Conservation (phyloP, 1,140 invertebrate genomes). For the Drosophila pectinifera region DNA sequence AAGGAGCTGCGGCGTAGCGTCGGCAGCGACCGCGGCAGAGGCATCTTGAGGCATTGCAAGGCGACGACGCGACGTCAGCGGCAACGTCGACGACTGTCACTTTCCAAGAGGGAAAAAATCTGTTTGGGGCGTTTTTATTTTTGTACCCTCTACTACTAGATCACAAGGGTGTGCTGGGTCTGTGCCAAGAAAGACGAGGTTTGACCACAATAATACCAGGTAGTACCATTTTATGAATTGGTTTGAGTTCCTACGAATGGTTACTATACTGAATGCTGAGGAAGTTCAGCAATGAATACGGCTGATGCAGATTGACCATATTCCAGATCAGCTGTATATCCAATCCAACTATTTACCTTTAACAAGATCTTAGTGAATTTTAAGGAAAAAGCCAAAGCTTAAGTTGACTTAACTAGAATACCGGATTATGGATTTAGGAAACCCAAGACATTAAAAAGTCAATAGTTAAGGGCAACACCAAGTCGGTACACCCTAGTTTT, state of each 20-base stretch:
- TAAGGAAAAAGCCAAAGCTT: neutral
- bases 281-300: neutral
- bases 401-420: too few species aligned
- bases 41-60: constrained; percentile 52
- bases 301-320: neutral
- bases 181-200: too few species aligned
- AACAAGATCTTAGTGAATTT: neutral
- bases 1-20: constrained; percentile 3
- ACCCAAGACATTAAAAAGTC: neutral
- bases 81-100: constrained; percentile 73
- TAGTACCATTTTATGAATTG: neutral
- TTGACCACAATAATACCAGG: neutral
- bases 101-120: constrained; percentile 75
- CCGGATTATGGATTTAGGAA: neutral
- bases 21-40: constrained; percentile 22
- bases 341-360: too few species aligned
- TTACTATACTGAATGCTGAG: too few species aligned
- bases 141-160: constrained; percentile 3
- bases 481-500: neutral
- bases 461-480: too few species aligned
- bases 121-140: constrained; percentile 70
- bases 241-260: too few species aligned
- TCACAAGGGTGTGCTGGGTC: neutral
- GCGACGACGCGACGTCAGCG: constrained; percentile 35
- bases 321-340: neutral